These are phyloP conservation scores for Drosophila meridionalis DNA, from an alignment of 2,888 invertebrate species.

Conservation along the genomic window DNA sequence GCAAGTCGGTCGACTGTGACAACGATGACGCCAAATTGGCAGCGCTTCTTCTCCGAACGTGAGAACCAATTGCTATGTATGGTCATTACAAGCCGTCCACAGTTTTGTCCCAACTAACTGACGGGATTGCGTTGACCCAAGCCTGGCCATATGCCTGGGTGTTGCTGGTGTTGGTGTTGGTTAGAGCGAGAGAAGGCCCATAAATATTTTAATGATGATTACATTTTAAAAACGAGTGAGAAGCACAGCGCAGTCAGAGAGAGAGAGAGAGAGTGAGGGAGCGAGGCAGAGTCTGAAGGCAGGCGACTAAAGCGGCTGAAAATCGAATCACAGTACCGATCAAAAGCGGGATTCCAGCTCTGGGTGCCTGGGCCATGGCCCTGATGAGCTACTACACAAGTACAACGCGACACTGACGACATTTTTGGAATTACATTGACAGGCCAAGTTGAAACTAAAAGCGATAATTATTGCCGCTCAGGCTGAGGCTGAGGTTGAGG, in stretches of 20 bases:
- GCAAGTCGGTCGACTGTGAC: conserved; percentile 58
- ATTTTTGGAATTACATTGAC: conserved; percentile 83
- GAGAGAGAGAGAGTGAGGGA: not conserved
- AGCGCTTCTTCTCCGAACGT: conserved; percentile 70
- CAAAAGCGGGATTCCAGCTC: conserved; percentile 26
- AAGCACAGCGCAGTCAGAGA: conserved; percentile 12
- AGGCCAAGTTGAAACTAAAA: conserved; percentile 78
- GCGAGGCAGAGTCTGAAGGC: conserved; percentile 5
- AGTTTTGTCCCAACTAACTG: conserved; percentile 51
- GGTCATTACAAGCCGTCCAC: conserved; percentile 77
- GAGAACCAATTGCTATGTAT: conserved; percentile 80
- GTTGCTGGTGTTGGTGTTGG: conserved; percentile 31
- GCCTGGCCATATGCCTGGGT: conserved; percentile 12
- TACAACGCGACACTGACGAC: conserved; percentile 81
- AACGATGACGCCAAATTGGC: conserved; percentile 80
- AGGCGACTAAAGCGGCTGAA: conserved; percentile 9
- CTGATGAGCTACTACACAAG: conserved; percentile 71
- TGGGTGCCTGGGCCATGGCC: conserved; percentile 13
- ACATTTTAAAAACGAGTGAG: conserved; percentile 72
- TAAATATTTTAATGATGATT: conserved; percentile 81
- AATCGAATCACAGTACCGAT: conserved; percentile 66
- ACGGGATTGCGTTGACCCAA: conserved; percentile 40
- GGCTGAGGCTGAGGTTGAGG: conserved; percentile 1
- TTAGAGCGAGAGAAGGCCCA: conserved; percentile 70
- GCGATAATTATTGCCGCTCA: conserved; percentile 76